A percentile compares a stretch with the other conserved stretches of the same genome.
Evolutionary conservation across 2,797 vertebrate genomes (phyloP).

Genomic region (Lacerta bilineata): DNA sequence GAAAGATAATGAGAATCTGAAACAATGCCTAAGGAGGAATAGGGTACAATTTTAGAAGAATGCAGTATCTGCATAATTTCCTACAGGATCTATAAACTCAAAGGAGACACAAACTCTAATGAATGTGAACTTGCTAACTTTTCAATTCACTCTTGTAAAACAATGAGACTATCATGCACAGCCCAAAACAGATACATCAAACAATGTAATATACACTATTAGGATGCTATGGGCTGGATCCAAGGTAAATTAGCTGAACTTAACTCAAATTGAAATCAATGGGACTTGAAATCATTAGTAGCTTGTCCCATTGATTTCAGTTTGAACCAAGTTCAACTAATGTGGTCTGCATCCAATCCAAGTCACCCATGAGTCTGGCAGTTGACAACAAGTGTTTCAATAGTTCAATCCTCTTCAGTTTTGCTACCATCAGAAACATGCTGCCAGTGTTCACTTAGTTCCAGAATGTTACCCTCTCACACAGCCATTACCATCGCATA

Average conservation of each 20-base stretch:
- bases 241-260: no score
- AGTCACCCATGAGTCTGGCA: neutral
- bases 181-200: constrained; percentile 37
- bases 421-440: constrained; percentile 13
- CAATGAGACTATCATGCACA: constrained; percentile 49
- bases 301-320: no score
- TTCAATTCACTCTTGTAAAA: constrained; percentile 36
- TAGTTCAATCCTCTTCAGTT: constrained; percentile 32
- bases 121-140: constrained; percentile 25
- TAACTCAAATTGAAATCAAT: no score
- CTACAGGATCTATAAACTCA: neutral
- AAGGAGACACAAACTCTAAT: neutral
- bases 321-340: no score
- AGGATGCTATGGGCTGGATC: constrained; percentile 29
- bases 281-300: no score
- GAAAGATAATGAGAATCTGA: neutral
- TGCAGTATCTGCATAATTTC: neutral
- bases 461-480: neutral
- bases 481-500: neutral
- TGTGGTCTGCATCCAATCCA: no score
- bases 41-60: neutral
- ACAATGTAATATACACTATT: constrained; percentile 39
- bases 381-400: constrained; percentile 41
- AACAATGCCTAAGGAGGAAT: constrained; percentile 12
- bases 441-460: constrained; percentile 22